phyloP scores from a whole-genome alignment of 2,113 vertebrate genomes.

The Podocnemis expansa region DNA sequence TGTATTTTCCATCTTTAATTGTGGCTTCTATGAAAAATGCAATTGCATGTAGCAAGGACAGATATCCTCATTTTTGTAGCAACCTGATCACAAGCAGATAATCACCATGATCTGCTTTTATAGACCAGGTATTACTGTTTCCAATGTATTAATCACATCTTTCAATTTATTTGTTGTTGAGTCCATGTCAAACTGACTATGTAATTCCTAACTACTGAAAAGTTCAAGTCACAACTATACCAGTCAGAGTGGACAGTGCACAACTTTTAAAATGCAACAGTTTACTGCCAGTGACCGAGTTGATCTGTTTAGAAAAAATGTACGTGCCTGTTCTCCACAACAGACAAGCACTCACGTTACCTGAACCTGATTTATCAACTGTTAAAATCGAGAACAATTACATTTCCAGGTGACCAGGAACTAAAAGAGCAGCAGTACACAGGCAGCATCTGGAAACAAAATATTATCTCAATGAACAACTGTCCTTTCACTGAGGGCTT shows the following conservation, averaged over 20 bases:
- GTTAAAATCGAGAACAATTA: neutral
- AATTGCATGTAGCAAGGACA: neutral
- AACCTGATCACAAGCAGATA: too few relatives aligned
- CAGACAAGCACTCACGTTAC: neutral
- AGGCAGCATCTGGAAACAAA: neutral
- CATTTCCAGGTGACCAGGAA: neutral
- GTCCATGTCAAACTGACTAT: neutral
- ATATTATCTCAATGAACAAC: rapidly evolving
- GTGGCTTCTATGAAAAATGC: neutral
- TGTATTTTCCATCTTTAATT: neutral
- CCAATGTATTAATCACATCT: neutral
- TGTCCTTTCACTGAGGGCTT: neutral
- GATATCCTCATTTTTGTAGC: neutral
- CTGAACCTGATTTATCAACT: neutral
- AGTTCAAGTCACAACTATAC: neutral
- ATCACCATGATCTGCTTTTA: neutral
- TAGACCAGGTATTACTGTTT: neutral
- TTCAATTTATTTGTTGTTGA: neutral
- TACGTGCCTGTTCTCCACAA: neutral
- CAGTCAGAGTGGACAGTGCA: neutral
- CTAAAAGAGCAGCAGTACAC: neutral
- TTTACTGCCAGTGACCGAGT: neutral
- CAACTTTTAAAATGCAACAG: neutral
- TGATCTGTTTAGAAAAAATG: neutral
- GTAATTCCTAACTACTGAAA: neutral